These are phyloP conservation scores for Nomada hirtipes DNA, from an alignment of 2,888 invertebrate species.

Conservation along the genomic window DNA sequence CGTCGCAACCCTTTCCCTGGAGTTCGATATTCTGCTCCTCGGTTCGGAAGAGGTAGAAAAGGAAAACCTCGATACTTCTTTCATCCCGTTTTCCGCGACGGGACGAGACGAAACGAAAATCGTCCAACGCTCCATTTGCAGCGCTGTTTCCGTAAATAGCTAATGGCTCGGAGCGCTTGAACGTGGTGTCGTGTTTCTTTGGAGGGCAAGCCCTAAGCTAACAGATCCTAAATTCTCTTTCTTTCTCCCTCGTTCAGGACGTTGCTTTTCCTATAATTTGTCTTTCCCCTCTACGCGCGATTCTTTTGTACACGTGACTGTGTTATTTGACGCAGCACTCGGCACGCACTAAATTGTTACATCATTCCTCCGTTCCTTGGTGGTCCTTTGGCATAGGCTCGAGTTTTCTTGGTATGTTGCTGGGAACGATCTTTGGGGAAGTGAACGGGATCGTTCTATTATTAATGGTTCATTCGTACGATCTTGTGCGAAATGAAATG, in stretches of 20 bases:
- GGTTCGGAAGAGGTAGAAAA: constrained; percentile 8
- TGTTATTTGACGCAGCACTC: constrained; percentile 59
- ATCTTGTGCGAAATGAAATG: too few relatives aligned
- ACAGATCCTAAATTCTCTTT: constrained; percentile 43
- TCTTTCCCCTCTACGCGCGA: constrained; percentile 13
- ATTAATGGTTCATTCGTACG: too few relatives aligned
- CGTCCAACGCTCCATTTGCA: constrained; percentile 80
- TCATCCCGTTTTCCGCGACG: constrained; percentile 40
- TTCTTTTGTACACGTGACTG: constrained; percentile 36
- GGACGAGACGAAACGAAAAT: constrained; percentile 64
- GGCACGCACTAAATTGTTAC: constrained; percentile 46
- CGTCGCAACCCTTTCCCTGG: constrained; percentile 54
- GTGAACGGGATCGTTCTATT: not conserved
- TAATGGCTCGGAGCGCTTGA: constrained; percentile 78
- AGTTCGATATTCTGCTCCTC: constrained; percentile 47
- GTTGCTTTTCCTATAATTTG: constrained; percentile 55
- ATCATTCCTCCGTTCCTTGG: constrained; percentile 44
- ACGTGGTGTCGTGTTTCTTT: constrained; percentile 79
- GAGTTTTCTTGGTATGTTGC: not conserved
- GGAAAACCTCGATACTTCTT: constrained; percentile 52
- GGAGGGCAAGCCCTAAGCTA: constrained; percentile 60
- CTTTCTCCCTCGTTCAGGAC: constrained; percentile 2
- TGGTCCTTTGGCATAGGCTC: constrained; percentile 8
- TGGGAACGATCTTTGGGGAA: too few relatives aligned
- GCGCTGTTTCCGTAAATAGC: constrained; percentile 83